Percentiles rank a stretch among this genome's conserved stretches.
Conservation (phyloP, 2,113 vertebrate species). For the Carassius carassius region DNA sequence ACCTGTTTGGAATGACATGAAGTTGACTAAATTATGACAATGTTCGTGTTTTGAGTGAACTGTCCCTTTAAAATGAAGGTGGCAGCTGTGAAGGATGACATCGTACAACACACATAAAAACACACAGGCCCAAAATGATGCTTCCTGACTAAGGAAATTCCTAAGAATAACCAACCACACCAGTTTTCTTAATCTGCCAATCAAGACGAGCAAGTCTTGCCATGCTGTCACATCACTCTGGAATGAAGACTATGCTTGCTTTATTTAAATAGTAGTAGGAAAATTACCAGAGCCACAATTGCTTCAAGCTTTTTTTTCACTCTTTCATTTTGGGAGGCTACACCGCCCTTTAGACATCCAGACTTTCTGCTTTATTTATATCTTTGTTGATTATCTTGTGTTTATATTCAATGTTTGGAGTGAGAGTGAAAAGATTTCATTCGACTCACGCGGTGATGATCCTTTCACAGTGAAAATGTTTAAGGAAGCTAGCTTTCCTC, state of each 20-base stretch:
- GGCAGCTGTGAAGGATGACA: neutral
- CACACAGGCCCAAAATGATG: neutral
- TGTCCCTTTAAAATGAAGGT: constrained; percentile 4
- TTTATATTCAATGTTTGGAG: neutral
- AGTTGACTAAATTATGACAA: neutral
- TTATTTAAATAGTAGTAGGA: constrained; percentile 14
- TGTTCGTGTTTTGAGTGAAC: neutral
- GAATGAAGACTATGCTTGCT: constrained; percentile 36
- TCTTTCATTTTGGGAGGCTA: neutral
- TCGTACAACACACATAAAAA: neutral
- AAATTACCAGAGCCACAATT: constrained; percentile 4
- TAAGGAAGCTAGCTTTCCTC: constrained; percentile 25
- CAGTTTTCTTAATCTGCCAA: constrained; percentile 45
- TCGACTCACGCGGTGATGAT: constrained; percentile 19
- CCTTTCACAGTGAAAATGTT: constrained; percentile 20
- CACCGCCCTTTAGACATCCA: neutral
- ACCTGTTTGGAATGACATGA: neutral
- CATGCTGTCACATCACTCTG: constrained; percentile 31
- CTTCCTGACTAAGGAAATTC: constrained; percentile 1
- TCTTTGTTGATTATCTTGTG: neutral
- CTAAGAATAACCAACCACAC: constrained; percentile 48
- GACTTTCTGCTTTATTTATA: constrained; percentile 3
- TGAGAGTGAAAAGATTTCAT: constrained; percentile 31
- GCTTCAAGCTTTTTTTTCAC: neutral
- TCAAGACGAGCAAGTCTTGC: constrained; percentile 53